Percentiles rank a stretch among this genome's conserved stretches.
phyloP scores from a whole-genome alignment of 2,888 invertebrate genomes.

The Amphipyra tragopoginis region DNA sequence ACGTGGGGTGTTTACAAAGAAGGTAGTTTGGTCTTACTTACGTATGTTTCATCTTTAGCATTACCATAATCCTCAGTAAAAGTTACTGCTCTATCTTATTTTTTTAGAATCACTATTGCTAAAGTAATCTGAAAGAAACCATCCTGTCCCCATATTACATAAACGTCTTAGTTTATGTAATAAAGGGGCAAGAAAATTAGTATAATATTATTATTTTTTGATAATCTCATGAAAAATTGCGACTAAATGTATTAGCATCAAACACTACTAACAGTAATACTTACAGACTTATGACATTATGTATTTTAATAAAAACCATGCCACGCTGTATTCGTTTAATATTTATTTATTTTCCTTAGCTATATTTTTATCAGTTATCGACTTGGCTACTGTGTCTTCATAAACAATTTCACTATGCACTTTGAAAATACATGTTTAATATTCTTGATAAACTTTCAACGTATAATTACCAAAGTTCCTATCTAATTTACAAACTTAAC shows the following conservation, averaged over 20 bases:
- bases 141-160: background rate
- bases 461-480: slow-evolving; percentile 38
- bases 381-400: no score
- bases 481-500: slow-evolving; percentile 26
- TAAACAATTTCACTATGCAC: no score
- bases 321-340: background rate
- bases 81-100: background rate
- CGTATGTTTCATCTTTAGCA: slow-evolving; percentile 13
- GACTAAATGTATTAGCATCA: no score
- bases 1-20: slow-evolving; percentile 37
- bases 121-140: background rate
- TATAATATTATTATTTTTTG: no score
- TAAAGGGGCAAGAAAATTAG: no score
- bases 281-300: no score
- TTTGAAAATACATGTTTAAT: no score
- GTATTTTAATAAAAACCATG: no score
- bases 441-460: slow-evolving; percentile 3
- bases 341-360: background rate
- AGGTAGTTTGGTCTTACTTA: slow-evolving; percentile 1
- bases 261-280: no score
- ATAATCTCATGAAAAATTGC: no score
- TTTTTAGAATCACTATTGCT: background rate
- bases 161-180: no score
- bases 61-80: slow-evolving; percentile 4
- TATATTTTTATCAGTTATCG: no score